Evolutionary conservation across 2,113 vertebrate genomes (phyloP).

Genomic region (Connochaetes taurinus): DNA sequence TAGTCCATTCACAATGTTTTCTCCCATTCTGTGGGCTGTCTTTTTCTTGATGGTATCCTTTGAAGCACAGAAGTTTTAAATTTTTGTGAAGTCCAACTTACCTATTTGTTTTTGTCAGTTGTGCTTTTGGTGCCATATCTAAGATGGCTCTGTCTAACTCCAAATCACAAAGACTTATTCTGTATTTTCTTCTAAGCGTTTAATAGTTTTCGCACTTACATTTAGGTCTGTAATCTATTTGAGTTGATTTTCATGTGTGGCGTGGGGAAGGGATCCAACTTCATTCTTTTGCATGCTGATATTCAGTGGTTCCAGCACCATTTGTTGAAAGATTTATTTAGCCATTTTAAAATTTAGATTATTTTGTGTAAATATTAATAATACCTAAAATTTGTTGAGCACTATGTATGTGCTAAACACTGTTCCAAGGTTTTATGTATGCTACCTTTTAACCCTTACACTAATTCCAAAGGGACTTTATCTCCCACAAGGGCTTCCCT

Average conservation of each 20-base stretch:
- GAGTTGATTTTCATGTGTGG: background rate
- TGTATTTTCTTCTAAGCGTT: background rate
- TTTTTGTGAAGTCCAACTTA: background rate
- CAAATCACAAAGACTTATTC: background rate
- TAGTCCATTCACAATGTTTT: background rate
- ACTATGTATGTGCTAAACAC: background rate
- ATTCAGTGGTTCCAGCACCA: background rate
- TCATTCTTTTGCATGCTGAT: background rate
- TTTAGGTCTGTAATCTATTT: background rate
- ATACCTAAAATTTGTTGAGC: background rate
- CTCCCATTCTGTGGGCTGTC: background rate
- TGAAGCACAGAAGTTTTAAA: background rate
- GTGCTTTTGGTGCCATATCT: background rate
- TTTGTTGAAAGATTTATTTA: background rate
- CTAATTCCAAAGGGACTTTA: background rate
- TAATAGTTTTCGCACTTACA: background rate
- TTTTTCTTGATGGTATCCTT: background rate
- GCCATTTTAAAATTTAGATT: background rate
- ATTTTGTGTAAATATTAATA: background rate
- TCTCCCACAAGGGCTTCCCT: background rate
- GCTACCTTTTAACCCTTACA: background rate
- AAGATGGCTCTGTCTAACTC: background rate
- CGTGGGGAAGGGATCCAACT: background rate
- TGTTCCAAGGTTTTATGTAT: background rate
- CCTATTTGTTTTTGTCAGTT: background rate